Base-by-base conservation (phyloP, 2,113 vertebrate genomes). In the Enhydra lutris region DNA sequence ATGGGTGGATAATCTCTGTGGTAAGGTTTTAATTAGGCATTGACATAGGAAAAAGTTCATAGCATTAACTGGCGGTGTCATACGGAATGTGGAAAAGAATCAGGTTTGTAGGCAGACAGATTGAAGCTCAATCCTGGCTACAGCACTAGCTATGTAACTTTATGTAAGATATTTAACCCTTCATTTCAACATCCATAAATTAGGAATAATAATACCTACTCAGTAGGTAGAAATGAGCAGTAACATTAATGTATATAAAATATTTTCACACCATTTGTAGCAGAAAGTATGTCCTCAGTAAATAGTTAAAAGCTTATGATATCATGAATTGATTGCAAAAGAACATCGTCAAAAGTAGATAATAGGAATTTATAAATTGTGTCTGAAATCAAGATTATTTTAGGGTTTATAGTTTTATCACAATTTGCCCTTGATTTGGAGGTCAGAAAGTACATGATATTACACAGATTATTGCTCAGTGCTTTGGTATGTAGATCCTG, bases 11-110 rank as follows among this genome's bases (percentile, higher is more conserved):
- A 76, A 63, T 84, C 26, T 90, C 3, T 88, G 73, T 93, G 65
- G n/a, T 95, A 89, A 86, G 15, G 34, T 96, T 96, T 97, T 87
- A 10, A 85, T 92, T 92, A 91, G 55, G 89, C 13, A 92, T 2
- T 42, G 34, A 34, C n/a, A 47, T 47, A 31, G 26, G 23, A 50
- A 89, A 90, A 95, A 36, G 4, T 65, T 83, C 23, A 83, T 95
- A 5, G 7, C 59, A 94, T 96, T 96, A 52, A 65, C 45, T 45
- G 63, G 6, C 24, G 14, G 10, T 50, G 0, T 97, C 21, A 82
- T 34, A 69, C 17, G 39, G 13, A 39, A 82, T 26, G 29, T 29
- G 57, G 61, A 63, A 61, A 96, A 87, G 47, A 86, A 86, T 95
- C 18, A 7, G 20, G 34, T 92, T 96, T 90, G n/a, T 91, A 52